A percentile compares a stretch with the other conserved stretches of the same genome.
Evolutionary conservation across 2,888 invertebrate genomes (phyloP).

Genomic region (Noctua fimbriata): DNA sequence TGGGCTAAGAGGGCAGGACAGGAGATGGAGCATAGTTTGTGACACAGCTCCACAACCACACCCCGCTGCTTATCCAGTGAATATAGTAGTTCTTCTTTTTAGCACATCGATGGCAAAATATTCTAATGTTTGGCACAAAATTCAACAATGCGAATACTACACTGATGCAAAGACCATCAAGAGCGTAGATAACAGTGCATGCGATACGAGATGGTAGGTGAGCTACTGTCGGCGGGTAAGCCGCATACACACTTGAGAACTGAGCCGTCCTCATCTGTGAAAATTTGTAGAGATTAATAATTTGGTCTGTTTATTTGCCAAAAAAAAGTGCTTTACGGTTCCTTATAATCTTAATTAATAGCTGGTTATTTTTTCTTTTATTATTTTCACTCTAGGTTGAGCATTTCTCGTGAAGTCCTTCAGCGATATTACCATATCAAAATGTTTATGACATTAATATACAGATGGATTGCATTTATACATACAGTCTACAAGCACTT

Average conservation of each 20-base stretch:
- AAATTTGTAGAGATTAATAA: not conserved
- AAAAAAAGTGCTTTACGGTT: not conserved
- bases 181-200: not conserved
- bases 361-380: no score
- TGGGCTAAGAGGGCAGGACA: no score
- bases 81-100: not conserved
- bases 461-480: not conserved
- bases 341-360: not conserved
- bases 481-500: not conserved
- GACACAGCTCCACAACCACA: no score
- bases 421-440: not conserved
- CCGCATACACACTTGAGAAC: not conserved
- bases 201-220: not conserved
- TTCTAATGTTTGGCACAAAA: no score
- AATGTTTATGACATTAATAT: not conserved
- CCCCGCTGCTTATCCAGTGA: not conserved
- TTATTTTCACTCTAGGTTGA: no score
- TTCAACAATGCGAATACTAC: not conserved
- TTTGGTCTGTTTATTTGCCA: not conserved
- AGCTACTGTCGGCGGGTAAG: not conserved
- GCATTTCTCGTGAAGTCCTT: not conserved
- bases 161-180: not conserved
- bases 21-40: no score
- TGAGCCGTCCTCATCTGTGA: not conserved
- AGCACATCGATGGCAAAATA: not conserved